A percentile compares a stretch with the other conserved stretches of the same genome.
These are phyloP conservation scores for Ancistrus triradiatus DNA, from an alignment of 2,113 vertebrate genomes.

Conservation along the genomic window DNA sequence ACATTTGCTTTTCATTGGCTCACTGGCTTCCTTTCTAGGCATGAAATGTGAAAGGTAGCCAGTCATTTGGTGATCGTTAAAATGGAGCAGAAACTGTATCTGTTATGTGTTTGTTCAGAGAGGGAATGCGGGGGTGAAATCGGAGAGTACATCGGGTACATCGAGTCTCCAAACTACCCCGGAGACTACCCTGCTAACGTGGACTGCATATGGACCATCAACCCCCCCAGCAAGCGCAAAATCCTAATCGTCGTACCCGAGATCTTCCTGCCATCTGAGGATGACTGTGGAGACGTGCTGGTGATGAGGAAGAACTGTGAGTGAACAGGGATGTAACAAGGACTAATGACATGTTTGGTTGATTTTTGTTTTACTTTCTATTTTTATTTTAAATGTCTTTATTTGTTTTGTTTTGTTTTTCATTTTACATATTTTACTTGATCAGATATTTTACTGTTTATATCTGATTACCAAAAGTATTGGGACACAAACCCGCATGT, in stretches of 20 bases:
- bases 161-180: constrained; percentile 97
- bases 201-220: constrained; percentile 98
- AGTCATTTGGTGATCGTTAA: background rate
- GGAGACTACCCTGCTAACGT: constrained; percentile 93
- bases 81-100: background rate
- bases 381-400: too few relatives aligned
- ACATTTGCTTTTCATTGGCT: constrained; percentile 2
- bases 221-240: constrained; percentile 94
- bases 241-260: constrained; percentile 96
- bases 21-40: background rate
- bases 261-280: constrained; percentile 96
- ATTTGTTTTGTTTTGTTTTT: too few relatives aligned
- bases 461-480: too few relatives aligned
- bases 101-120: constrained; percentile 65
- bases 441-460: too few relatives aligned
- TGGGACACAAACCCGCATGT: too few relatives aligned
- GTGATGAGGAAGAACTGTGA: constrained; percentile 99
- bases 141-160: constrained; percentile 93
- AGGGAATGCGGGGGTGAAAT: constrained; percentile 93
- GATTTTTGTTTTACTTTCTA: too few relatives aligned
- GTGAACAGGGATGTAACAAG: constrained; percentile 28
- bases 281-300: constrained; percentile 93
- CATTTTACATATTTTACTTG: too few relatives aligned
- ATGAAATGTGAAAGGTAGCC: background rate
- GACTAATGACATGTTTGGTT: too few relatives aligned